A percentile compares a stretch with the other conserved stretches of the same genome.
These are phyloP conservation scores for Drosophila pachea DNA, from an alignment of 1,140 invertebrate genomes.

Conservation along the genomic window DNA sequence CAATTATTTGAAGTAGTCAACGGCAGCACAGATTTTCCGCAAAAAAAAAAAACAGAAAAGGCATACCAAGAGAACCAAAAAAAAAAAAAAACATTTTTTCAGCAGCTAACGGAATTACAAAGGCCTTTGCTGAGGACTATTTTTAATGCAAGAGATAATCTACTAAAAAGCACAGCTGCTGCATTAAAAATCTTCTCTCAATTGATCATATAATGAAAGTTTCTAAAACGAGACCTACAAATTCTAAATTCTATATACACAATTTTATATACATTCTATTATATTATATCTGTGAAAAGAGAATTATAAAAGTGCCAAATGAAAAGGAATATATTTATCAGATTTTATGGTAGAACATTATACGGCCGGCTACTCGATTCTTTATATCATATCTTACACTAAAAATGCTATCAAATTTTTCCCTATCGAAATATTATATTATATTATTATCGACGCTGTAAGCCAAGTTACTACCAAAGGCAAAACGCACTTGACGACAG, in stretches of 20 bases:
- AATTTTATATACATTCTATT: too few species aligned
- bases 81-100: conserved; percentile 1
- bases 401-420: too few species aligned
- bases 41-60: conserved; percentile 11
- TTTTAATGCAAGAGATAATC: background rate
- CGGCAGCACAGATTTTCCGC: conserved; percentile 45
- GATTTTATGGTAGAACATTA: too few species aligned
- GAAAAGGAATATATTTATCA: too few species aligned
- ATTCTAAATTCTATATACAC: too few species aligned
- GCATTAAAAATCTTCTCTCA: background rate
- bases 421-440: background rate
- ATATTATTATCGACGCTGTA: background rate
- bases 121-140: background rate
- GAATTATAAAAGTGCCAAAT: too few species aligned
- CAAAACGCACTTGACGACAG: conserved; percentile 3
- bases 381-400: too few species aligned
- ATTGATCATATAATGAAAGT: background rate
- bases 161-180: background rate
- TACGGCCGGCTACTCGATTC: too few species aligned
- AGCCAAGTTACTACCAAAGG: background rate
- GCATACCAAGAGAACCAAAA: background rate
- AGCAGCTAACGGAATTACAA: background rate
- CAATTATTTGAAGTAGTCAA: conserved; percentile 65
- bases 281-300: too few species aligned
- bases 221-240: background rate